phyloP scores from a whole-genome alignment of 1,140 invertebrate genomes.

The Halictus rubicundus region DNA sequence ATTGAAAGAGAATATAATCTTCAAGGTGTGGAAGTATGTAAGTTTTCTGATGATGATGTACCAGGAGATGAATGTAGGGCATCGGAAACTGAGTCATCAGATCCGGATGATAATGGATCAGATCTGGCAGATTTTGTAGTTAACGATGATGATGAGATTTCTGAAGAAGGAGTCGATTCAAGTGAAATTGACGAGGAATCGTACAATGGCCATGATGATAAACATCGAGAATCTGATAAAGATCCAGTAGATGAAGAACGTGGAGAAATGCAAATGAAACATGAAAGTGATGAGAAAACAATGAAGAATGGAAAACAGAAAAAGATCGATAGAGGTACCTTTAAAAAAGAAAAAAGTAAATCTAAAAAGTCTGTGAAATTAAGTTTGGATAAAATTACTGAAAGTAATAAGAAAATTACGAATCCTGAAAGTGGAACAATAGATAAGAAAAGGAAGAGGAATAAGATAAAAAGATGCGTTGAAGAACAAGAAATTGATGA shows the following conservation, averaged over 20 bases:
- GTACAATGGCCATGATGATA: slow-evolving; percentile 20
- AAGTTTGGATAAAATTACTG: too few species aligned
- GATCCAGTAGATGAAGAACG: slow-evolving; percentile 16
- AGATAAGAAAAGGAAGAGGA: too few species aligned
- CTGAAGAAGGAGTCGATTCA: slow-evolving; percentile 24
- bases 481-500: slow-evolving; percentile 16
- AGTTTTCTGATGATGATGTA: slow-evolving; percentile 71
- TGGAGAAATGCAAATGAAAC: background rate
- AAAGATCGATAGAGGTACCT: background rate
- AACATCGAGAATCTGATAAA: slow-evolving; percentile 34
- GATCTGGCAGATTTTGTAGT: slow-evolving; percentile 71
- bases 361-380: too few species aligned
- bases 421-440: too few species aligned
- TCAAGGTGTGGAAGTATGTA: slow-evolving; percentile 44
- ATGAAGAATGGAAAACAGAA: background rate
- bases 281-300: background rate
- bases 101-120: slow-evolving; percentile 66
- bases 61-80: slow-evolving; percentile 68
- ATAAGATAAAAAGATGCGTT: too few species aligned
- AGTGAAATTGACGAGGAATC: slow-evolving; percentile 15
- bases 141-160: slow-evolving; percentile 65
- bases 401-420: too few species aligned
- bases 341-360: too few species aligned
- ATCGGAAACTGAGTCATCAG: slow-evolving; percentile 70
- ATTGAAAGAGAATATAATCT: slow-evolving; percentile 71